phyloP scores from a whole-genome alignment of 2,888 invertebrate species.

The Pristionchus arcanus region DNA sequence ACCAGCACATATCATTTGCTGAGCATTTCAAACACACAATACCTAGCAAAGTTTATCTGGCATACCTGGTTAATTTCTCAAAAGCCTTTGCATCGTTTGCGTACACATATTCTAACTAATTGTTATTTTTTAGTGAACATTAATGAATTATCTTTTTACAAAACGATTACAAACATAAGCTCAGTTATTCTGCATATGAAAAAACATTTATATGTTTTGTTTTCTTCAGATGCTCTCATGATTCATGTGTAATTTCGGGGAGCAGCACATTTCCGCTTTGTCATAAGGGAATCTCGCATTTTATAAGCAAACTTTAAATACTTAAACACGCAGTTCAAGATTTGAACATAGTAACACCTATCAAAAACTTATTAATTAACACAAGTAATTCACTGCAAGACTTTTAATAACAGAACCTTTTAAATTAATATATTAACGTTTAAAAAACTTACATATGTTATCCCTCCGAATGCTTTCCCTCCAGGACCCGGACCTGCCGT shows the following conservation, averaged over 20 bases:
- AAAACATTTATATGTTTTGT: neutral
- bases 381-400: neutral
- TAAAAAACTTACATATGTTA: conserved; percentile 48
- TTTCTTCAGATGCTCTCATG: neutral
- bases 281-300: neutral
- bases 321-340: neutral
- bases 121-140: no score
- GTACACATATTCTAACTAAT: no score
- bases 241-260: conserved; percentile 29
- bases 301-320: neutral
- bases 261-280: neutral
- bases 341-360: neutral
- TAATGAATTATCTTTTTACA: no score
- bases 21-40: no score
- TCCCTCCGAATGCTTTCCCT: conserved; percentile 53
- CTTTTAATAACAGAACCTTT: neutral
- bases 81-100: no score
- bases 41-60: no score
- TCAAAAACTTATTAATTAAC: neutral
- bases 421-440: neutral
- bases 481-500: neutral
- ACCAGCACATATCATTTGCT: no score
- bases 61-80: no score
- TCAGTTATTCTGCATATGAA: neutral
- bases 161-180: neutral